Evolutionary conservation across 53 echinoderm and acorn worm genomes (phyloP).

Genomic region (Holothuria leucospilota): DNA sequence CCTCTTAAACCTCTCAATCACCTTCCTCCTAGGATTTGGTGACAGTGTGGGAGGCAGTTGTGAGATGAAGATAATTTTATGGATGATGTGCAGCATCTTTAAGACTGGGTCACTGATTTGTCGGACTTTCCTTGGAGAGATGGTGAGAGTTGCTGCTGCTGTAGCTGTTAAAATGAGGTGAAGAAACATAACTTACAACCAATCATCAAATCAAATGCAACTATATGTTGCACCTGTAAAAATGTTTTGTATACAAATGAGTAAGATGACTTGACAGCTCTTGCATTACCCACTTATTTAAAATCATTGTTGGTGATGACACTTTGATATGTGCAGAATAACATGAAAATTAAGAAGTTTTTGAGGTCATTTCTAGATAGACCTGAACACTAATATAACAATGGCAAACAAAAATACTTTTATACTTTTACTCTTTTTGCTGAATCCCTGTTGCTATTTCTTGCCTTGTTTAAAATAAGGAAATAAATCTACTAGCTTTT

Average conservation of each 20-base stretch:
- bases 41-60: conserved; percentile 93
- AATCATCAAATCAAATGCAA: neutral
- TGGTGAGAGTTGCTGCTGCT: conserved; percentile 93
- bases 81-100: conserved; percentile 92
- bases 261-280: no score
- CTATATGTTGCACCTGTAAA: no score
- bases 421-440: no score
- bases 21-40: conserved; percentile 91
- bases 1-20: conserved; percentile 98
- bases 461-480: no score
- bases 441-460: no score
- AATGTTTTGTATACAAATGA: no score
- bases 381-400: no score
- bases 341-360: no score
- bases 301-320: neutral
- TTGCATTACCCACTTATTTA: neutral
- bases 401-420: no score
- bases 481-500: no score
- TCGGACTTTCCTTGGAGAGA: conserved; percentile 96
- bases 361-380: no score
- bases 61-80: conserved; percentile 97
- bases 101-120: conserved; percentile 98
- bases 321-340: no score
- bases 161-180: conserved; percentile 64
- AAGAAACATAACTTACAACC: neutral